Percentiles rank a stretch among this genome's conserved stretches.
phyloP scores from a whole-genome alignment of 2,797 vertebrate species.

The Lepilemur ruficaudatus region DNA sequence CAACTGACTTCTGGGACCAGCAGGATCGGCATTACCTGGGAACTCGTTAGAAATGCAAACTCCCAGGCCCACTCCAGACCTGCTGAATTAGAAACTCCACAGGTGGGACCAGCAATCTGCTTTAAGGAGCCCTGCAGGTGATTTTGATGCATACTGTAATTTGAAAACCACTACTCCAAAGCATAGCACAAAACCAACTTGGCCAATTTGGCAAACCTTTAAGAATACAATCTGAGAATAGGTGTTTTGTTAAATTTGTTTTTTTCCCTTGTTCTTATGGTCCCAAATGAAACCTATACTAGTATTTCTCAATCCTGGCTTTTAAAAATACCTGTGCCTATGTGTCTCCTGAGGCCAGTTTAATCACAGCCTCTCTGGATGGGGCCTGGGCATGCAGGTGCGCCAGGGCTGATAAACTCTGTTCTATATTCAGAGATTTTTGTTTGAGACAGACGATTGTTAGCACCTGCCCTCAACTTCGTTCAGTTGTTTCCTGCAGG shows the following conservation, averaged over 20 bases:
- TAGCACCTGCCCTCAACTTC: conserved; percentile 52
- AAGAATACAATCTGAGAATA: background rate
- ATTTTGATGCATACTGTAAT: background rate
- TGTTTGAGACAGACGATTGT: conserved; percentile 32
- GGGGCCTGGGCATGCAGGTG: conserved; percentile 19
- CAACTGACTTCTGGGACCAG: background rate
- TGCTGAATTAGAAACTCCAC: background rate
- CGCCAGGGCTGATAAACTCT: background rate
- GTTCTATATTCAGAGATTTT: conserved; percentile 64
- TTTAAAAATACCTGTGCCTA: background rate
- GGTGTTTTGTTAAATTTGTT: background rate
- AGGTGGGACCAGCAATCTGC: background rate
- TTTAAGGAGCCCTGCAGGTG: background rate
- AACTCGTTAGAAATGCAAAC: background rate
- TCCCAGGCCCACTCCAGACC: background rate
- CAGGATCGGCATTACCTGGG: background rate
- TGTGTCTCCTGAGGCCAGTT: background rate
- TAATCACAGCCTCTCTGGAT: background rate
- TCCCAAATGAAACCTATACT: background rate
- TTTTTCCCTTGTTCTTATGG: background rate
- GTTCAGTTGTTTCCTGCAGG: conserved; percentile 62
- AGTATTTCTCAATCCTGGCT: background rate
- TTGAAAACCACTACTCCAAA: background rate
- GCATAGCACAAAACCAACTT: background rate
- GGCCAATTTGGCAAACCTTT: background rate